phyloP scores from a whole-genome alignment of 2,113 vertebrate species.

The Dromaius novaehollandiae region DNA sequence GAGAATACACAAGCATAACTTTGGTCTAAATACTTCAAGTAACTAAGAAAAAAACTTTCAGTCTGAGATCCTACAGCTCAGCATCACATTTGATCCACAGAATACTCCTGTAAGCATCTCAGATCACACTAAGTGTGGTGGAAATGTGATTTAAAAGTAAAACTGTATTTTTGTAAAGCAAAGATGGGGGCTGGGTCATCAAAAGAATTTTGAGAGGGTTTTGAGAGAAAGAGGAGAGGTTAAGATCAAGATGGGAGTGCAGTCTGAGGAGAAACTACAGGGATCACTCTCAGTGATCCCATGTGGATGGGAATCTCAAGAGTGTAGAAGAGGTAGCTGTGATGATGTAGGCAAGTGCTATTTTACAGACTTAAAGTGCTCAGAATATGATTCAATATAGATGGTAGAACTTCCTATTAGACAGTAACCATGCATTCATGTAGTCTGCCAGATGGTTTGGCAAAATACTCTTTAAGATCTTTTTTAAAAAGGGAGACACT shows the following conservation, averaged over 20 bases:
- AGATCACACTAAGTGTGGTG: background rate
- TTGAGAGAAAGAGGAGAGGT: background rate
- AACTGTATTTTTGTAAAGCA: background rate
- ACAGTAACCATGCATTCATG: background rate
- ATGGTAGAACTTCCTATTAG: background rate
- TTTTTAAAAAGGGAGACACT: background rate
- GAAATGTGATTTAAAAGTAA: background rate
- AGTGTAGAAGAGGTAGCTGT: background rate
- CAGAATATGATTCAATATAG: background rate
- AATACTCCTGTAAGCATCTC: background rate
- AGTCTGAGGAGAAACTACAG: background rate
- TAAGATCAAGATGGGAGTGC: background rate
- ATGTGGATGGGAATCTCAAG: background rate
- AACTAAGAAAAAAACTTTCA: background rate
- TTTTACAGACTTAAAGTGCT: background rate
- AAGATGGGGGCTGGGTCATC: background rate
- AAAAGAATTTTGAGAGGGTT: background rate
- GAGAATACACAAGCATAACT: fast-evolving
- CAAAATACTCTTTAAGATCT: background rate
- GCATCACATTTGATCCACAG: background rate
- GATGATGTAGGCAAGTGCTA: background rate
- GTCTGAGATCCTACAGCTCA: background rate
- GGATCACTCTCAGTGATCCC: background rate
- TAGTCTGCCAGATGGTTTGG: background rate
- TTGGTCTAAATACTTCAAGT: background rate